phyloP scores from a whole-genome alignment of 2,888 invertebrate genomes.

The Diabrotica balteata region DNA sequence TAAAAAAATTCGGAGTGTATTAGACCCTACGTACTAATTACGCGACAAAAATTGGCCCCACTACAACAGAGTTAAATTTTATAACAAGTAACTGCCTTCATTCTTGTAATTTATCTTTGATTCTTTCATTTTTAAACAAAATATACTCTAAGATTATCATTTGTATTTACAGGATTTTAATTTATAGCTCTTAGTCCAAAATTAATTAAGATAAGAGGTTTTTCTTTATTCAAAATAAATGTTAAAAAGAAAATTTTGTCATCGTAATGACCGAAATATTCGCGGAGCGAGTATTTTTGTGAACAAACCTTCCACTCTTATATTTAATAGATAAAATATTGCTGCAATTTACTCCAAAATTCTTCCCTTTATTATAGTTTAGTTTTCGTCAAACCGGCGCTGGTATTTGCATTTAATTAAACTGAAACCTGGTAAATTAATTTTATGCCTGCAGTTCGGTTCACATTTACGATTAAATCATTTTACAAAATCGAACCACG shows the following conservation, averaged over 20 bases:
- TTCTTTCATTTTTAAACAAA: too few species aligned
- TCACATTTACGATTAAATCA: slow-evolving; percentile 46
- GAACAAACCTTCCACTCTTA: not conserved
- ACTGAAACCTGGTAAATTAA: slow-evolving; percentile 43
- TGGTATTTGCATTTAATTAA: slow-evolving; percentile 49
- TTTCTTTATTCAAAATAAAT: too few species aligned
- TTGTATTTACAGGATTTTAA: too few species aligned
- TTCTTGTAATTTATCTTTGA: too few species aligned
- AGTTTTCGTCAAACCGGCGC: slow-evolving; percentile 37
- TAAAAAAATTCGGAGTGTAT: too few species aligned
- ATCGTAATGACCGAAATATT: slow-evolving; percentile 1
- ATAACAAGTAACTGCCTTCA: too few species aligned
- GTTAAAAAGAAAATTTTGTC: not conserved
- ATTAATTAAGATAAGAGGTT: too few species aligned
- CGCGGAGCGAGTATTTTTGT: slow-evolving; percentile 2
- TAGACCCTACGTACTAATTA: too few species aligned
- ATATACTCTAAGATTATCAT: too few species aligned
- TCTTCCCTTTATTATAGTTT: slow-evolving; percentile 18
- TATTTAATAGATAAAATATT: slow-evolving; percentile 20
- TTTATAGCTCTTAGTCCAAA: too few species aligned
- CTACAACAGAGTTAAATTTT: too few species aligned
- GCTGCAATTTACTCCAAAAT: slow-evolving; percentile 17
- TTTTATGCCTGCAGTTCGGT: slow-evolving; percentile 42
- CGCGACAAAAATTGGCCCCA: too few species aligned
- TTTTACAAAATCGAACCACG: slow-evolving; percentile 36